phyloP scores from a whole-genome alignment of 2,797 vertebrate species.

The Sparidentex hasta region DNA sequence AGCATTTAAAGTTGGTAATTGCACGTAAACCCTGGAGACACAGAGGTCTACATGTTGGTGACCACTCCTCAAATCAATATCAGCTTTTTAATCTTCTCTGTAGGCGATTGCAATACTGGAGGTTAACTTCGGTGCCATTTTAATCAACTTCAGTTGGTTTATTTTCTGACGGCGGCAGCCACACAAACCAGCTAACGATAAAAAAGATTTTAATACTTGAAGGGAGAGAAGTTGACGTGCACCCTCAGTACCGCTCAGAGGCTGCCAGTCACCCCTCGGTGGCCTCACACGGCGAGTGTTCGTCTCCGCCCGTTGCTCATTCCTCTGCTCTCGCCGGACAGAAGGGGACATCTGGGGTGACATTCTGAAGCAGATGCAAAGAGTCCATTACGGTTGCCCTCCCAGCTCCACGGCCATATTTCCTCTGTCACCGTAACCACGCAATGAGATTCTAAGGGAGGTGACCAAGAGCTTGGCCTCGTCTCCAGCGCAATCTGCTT shows the following conservation, averaged over 20 bases:
- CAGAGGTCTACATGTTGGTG: conserved; percentile 3
- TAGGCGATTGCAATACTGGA: not conserved
- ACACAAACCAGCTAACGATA: conserved; percentile 26
- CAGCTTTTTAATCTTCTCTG: conserved; percentile 48
- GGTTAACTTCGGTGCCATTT: conserved; percentile 22
- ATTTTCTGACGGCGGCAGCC: conserved; percentile 22
- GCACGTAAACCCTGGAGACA: conserved; percentile 8
- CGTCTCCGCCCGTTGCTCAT: conserved; percentile 36
- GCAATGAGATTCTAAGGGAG: conserved; percentile 65
- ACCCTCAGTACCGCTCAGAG: not conserved
- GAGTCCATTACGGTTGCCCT: conserved; percentile 72
- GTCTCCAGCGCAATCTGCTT: conserved; percentile 79
- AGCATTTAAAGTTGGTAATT: conserved; percentile 15
- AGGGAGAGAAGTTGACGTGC: conserved; percentile 15
- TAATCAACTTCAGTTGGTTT: conserved; percentile 14
- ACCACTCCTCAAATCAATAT: conserved; percentile 36
- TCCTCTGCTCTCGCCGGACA: conserved; percentile 54
- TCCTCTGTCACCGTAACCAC: conserved; percentile 69
- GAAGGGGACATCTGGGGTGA: conserved; percentile 77
- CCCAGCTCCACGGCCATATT: conserved; percentile 70
- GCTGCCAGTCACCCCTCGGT: conserved; percentile 17
- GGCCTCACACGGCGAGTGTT: conserved; percentile 22
- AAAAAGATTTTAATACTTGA: conserved; percentile 57
- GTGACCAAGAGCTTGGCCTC: conserved; percentile 73
- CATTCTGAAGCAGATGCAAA: conserved; percentile 77